A percentile compares a stretch with the other conserved stretches of the same genome.
These are phyloP conservation scores for Narcine bancroftii DNA, from an alignment of 2,113 vertebrate species.

Conservation along the genomic window DNA sequence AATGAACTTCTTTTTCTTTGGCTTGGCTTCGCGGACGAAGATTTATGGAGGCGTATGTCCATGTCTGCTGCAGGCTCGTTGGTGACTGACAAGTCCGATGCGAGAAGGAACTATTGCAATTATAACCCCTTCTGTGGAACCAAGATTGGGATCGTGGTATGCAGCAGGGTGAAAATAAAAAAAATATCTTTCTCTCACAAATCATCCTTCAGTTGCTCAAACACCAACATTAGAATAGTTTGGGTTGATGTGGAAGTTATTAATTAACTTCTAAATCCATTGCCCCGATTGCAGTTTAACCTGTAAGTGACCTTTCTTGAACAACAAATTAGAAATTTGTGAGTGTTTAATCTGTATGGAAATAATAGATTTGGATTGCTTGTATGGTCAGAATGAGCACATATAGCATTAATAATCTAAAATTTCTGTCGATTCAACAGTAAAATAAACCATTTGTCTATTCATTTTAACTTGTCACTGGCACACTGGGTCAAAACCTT, in stretches of 20 bases:
- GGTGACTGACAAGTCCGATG: too few species aligned
- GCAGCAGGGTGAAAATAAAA: background rate
- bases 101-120: too few species aligned
- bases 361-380: background rate
- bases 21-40: too few species aligned
- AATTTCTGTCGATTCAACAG: background rate
- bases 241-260: background rate
- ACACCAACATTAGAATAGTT: background rate
- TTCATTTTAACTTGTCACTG: background rate
- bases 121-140: background rate
- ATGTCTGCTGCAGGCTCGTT: too few species aligned
- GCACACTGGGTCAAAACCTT: constrained; percentile 7
- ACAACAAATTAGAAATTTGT: background rate
- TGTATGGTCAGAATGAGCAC: background rate
- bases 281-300: background rate
- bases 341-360: background rate
- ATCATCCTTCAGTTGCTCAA: background rate
- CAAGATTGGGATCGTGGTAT: too few species aligned
- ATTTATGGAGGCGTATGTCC: too few species aligned
- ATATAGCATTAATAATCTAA: background rate
- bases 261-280: constrained; percentile 22
- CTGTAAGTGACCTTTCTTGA: background rate
- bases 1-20: background rate
- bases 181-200: background rate
- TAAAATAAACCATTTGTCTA: background rate